These are phyloP conservation scores for Drosophila cracens DNA, from an alignment of 2,888 invertebrate species.

Conservation along the genomic window DNA sequence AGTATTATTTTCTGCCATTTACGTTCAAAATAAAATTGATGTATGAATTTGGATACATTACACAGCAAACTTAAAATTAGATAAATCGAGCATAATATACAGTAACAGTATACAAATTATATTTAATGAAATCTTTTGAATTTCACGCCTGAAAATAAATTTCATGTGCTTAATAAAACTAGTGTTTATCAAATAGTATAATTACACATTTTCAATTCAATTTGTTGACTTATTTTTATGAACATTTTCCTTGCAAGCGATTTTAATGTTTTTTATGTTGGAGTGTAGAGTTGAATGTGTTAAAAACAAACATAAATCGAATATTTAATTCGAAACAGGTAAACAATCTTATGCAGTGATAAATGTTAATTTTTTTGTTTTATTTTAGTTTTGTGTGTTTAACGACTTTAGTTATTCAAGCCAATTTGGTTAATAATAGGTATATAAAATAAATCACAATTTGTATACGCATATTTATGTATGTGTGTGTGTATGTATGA, in stretches of 20 bases:
- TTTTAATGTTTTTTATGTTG: constrained; percentile 4
- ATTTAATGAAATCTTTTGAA: constrained; percentile 33
- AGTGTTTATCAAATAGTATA: constrained; percentile 37
- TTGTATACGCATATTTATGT: constrained; percentile 70
- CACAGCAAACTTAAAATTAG: constrained; percentile 69
- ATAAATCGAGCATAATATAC: constrained; percentile 65
- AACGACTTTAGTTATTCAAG: constrained; percentile 51
- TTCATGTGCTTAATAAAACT: constrained; percentile 34
- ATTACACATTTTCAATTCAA: constrained; percentile 21
- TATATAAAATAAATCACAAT: constrained; percentile 81
- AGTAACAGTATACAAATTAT: constrained; percentile 46
- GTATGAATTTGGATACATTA: constrained; percentile 46
- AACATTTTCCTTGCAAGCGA: constrained; percentile 32
- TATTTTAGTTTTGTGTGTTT: constrained; percentile 40
- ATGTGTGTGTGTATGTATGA: constrained; percentile 37
- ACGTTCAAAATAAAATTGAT: constrained; percentile 18
- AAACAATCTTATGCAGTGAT: constrained; percentile 48
- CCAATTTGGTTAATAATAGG: constrained; percentile 67
- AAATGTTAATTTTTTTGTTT: constrained; percentile 31
- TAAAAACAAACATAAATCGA: constrained; percentile 32
- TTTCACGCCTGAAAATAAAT: constrained; percentile 31
- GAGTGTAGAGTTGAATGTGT: constrained; percentile 30
- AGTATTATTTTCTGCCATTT: constrained; percentile 18
- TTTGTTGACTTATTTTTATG: constrained; percentile 28
- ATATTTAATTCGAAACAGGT: constrained; percentile 54